Evolutionary conservation across 2,797 vertebrate genomes (phyloP).

Genomic region (Onychomys arenicola): DNA sequence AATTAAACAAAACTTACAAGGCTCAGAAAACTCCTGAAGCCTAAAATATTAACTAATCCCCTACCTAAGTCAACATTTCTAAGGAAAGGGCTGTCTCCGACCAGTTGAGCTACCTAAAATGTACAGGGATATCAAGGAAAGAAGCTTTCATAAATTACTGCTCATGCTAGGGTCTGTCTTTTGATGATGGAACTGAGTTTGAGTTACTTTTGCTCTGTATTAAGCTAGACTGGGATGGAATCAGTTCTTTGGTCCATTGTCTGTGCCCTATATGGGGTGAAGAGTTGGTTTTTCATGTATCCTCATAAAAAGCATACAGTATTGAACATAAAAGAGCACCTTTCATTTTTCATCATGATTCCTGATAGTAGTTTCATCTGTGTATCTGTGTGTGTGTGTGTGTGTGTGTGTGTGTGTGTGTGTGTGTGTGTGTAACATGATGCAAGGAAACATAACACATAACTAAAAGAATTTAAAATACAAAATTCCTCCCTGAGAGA

Average conservation of each 20-base stretch:
- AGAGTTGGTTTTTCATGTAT: not conserved
- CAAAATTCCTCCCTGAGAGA: not conserved
- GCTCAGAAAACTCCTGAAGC: not conserved
- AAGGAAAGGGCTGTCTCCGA: too few species aligned
- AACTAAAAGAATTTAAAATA: constrained; percentile 7
- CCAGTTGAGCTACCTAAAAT: not conserved
- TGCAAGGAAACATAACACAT: not conserved
- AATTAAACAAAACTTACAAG: not conserved
- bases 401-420: not conserved
- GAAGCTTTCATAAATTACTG: not conserved
- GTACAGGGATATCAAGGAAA: not conserved
- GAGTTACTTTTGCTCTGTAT: not conserved
- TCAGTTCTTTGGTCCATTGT: not conserved
- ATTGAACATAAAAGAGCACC: not conserved
- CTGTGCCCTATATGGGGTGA: not conserved
- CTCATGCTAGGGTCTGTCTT: not conserved
- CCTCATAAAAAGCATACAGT: not conserved
- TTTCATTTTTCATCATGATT: not conserved
- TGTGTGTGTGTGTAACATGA: not conserved
- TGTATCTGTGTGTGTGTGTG: not conserved
- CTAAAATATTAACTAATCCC: not conserved
- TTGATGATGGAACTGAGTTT: not conserved
- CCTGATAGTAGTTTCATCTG: not conserved
- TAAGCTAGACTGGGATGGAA: not conserved
- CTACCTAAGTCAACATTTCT: not conserved